A percentile compares a stretch with the other conserved stretches of the same genome.
These are phyloP conservation scores for Latrodectus geometricus DNA, from an alignment of 1,140 invertebrate genomes.

Conservation along the genomic window DNA sequence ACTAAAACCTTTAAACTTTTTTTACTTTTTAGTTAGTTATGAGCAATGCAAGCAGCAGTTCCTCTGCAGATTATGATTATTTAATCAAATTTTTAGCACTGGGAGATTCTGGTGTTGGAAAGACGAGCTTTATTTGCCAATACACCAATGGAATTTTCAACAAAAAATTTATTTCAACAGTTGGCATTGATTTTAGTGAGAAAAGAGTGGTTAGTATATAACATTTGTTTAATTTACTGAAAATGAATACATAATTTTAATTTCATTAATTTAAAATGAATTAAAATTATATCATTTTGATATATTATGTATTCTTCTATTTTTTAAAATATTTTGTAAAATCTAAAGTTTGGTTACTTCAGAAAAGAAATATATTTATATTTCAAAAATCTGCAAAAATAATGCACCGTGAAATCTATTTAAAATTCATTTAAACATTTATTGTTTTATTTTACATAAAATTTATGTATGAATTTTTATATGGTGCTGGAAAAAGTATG, in stretches of 20 bases:
- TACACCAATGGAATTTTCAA: conserved; percentile 95
- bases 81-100: conserved; percentile 95
- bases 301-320: background rate
- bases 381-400: background rate
- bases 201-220: conserved; percentile 85
- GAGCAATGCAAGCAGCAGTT: conserved; percentile 48
- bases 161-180: conserved; percentile 94
- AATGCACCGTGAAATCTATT: background rate
- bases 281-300: background rate
- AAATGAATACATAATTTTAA: background rate
- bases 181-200: conserved; percentile 97
- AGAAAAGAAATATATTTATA: background rate
- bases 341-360: background rate
- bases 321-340: background rate
- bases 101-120: conserved; percentile 93
- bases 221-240: conserved; percentile 8
- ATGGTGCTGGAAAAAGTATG: too few relatives aligned
- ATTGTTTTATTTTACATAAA: too few relatives aligned
- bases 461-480: too few relatives aligned
- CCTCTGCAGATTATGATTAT: conserved; percentile 88
- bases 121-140: conserved; percentile 93
- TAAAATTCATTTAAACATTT: too few relatives aligned
- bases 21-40: conserved; percentile 51
- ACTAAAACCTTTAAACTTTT: background rate
- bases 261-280: background rate